Evolutionary conservation across 2,113 vertebrate genomes (phyloP), one percentile per base, ranked within the genome.

Genomic region (Mesocricetus auratus): DNA sequence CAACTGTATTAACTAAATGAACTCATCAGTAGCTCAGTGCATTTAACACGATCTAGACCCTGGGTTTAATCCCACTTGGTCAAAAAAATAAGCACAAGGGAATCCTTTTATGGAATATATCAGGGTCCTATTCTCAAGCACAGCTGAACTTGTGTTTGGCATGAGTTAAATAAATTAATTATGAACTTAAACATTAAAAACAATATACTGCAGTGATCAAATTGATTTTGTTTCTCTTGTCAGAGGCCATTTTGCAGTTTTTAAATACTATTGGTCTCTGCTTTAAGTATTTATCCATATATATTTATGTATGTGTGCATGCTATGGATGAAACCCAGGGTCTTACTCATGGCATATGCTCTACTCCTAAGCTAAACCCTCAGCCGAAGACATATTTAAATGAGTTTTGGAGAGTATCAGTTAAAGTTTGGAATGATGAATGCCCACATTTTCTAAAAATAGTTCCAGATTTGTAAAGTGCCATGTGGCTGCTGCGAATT

Each of bases 181-280:
- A 73, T 74, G 26, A 91, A 95, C 53, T 87, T 73, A 96, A 93
- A 60, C 73, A 10, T 93, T 94, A 66, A 91, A 86, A 95, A 31
- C 7, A 94, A 85, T 75, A 29, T 66, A 45, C 0, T 74, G 7
- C 64, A 45, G 11, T 90, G 19, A 53, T 86, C 82, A 86, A 96
- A 66, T 89, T 29, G 56, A 89, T n/a, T 88, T 53, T 24, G 68
- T 62, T 58, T 73, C 42, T 91, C 29, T 91, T 90, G 12, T 85
- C 7, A 79, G 88, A 75, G 42, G 53, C 50, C 50, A 7, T 92
- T 64, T 94, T 68, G 68, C 53, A 86, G 9, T 12, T 96, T 94
- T 62, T 89, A 0, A 82, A 31, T 92, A 86, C 5, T 93, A 42
- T 81, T 93, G 78, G 10, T 66, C n/a, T 89, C 47, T 89, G 29